Conservation (phyloP, 2,113 vertebrate genomes). For the Chionodraco myersi region DNA sequence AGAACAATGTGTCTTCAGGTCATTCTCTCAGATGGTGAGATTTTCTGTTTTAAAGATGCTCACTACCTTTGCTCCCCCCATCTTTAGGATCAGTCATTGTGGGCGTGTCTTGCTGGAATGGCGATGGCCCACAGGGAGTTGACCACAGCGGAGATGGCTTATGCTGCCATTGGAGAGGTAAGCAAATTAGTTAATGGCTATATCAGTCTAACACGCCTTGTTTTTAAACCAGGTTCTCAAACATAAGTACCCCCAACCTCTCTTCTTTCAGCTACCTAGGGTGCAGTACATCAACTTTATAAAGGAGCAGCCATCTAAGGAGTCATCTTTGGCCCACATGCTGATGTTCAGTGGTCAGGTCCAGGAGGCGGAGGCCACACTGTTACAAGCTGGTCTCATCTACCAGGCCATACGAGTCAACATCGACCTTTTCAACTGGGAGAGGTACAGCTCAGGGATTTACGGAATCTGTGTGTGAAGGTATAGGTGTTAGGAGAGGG, state of each 20-base stretch:
- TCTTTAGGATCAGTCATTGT: conserved; percentile 90
- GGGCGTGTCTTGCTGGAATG: conserved; percentile 98
- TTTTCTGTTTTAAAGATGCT: background rate
- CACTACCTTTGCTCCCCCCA: background rate
- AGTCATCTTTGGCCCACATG: conserved; percentile 91
- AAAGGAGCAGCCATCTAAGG: conserved; percentile 92
- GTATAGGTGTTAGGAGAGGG: conserved; percentile 3
- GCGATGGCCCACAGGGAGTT: conserved; percentile 91
- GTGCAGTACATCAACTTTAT: conserved; percentile 95
- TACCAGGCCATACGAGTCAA: conserved; percentile 95
- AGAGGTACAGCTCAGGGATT: conserved; percentile 85
- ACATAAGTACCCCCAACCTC: background rate
- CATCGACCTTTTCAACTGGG: conserved; percentile 95
- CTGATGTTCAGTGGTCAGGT: conserved; percentile 92
- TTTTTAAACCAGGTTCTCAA: background rate
- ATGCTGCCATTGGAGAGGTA: conserved; percentile 93
- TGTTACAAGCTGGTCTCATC: conserved; percentile 91
- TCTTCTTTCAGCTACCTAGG: conserved; percentile 87
- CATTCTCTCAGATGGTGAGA: background rate
- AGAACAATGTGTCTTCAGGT: background rate
- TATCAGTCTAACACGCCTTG: background rate
- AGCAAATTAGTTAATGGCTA: conserved; percentile 40
- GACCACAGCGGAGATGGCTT: conserved; percentile 92
- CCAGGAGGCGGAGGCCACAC: conserved; percentile 90
- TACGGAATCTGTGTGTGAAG: background rate